Conservation (phyloP, 2,888 invertebrate genomes). For the Sympetrum striolatum region DNA sequence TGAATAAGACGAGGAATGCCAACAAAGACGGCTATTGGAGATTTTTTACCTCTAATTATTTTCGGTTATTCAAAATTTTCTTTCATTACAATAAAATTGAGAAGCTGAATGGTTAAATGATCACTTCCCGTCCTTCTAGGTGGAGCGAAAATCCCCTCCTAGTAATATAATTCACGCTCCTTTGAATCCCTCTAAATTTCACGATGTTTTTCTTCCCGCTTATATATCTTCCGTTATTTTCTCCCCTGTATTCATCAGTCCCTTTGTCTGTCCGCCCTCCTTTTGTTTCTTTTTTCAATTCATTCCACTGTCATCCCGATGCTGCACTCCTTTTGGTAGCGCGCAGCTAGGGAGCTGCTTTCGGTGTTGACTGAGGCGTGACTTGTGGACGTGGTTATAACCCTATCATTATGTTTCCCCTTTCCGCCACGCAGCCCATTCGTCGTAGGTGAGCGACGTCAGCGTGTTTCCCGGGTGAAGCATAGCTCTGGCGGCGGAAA, state of each 20-base stretch:
- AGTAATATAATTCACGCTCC: background rate
- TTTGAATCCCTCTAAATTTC: no score
- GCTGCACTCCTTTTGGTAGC: constrained; percentile 31
- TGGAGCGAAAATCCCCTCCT: no score
- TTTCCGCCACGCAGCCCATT: background rate
- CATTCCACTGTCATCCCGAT: constrained; percentile 23
- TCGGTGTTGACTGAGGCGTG: constrained; percentile 32
- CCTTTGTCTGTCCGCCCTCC: background rate
- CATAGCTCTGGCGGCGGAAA: background rate
- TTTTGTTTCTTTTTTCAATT: background rate
- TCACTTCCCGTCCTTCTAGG: no score
- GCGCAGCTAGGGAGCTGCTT: constrained; percentile 34
- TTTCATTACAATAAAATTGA: no score
- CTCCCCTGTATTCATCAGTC: background rate
- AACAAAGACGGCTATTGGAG: no score
- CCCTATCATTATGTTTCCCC: constrained; percentile 30
- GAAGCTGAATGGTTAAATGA: no score
- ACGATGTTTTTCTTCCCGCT: background rate
- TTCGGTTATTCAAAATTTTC: no score
- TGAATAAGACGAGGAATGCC: no score
- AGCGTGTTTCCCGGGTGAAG: background rate
- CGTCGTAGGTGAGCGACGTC: background rate
- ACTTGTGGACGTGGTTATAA: constrained; percentile 9
- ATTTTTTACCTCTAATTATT: no score
- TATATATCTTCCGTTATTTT: constrained; percentile 4